A percentile compares a stretch with the other conserved stretches of the same genome.
These are phyloP conservation scores for Ophion ventricosus DNA, from an alignment of 2,888 invertebrate species.

Conservation along the genomic window DNA sequence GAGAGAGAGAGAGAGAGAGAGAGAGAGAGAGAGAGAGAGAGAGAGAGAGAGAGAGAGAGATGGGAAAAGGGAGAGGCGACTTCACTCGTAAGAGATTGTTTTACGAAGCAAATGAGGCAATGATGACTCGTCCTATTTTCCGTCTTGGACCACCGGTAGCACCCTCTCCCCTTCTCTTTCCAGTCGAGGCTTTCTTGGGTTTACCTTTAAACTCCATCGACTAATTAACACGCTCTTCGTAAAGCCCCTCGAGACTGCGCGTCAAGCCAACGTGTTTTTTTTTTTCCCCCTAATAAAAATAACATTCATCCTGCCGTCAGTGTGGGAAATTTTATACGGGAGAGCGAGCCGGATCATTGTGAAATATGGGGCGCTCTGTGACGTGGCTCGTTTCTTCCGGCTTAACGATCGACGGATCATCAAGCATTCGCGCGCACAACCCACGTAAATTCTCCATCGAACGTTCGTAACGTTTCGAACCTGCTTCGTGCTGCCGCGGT, in stretches of 20 bases:
- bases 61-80: not conserved
- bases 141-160: constrained; percentile 77
- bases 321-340: constrained; percentile 11
- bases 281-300: not conserved
- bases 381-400: not conserved
- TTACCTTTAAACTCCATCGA: constrained; percentile 72
- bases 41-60: not conserved
- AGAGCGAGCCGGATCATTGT: not conserved
- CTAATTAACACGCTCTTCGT: constrained; percentile 75
- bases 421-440: not conserved
- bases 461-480: not conserved
- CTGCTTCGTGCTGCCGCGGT: not conserved
- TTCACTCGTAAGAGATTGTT: constrained; percentile 75
- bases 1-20: not conserved
- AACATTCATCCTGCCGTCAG: not conserved
- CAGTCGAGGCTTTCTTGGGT: constrained; percentile 62
- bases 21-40: not conserved
- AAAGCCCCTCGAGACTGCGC: constrained; percentile 9
- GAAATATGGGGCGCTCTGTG: constrained; percentile 8
- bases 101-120: constrained; percentile 82
- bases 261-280: not conserved
- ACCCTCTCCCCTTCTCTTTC: constrained; percentile 66
- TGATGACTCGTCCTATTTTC: constrained; percentile 79
- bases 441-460: not conserved
- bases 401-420: not conserved